phyloP scores from a whole-genome alignment of 2,888 invertebrate species.

The Plebejus anna region DNA sequence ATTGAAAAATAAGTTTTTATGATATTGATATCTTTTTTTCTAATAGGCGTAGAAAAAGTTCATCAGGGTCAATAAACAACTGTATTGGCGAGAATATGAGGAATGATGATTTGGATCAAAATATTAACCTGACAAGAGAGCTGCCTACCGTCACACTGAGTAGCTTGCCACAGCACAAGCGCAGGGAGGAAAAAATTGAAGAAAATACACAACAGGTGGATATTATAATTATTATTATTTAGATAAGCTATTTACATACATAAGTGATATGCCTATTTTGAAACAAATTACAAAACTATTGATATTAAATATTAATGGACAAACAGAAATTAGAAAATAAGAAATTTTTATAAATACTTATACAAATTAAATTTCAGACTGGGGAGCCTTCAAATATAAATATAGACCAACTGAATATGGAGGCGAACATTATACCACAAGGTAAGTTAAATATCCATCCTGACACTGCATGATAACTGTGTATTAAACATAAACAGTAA shows the following conservation, averaged over 20 bases:
- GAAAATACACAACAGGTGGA: slow-evolving; percentile 57
- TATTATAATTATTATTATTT: neutral
- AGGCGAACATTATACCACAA: slow-evolving; percentile 56
- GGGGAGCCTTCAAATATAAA: slow-evolving; percentile 55
- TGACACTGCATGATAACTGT: neutral
- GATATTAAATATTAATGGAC: neutral
- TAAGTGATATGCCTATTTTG: neutral
- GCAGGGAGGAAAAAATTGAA: slow-evolving; percentile 56
- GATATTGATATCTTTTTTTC: neutral
- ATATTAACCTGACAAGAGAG: slow-evolving; percentile 53
- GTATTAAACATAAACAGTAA: neutral
- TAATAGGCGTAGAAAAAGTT: slow-evolving; percentile 64
- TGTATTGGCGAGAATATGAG: slow-evolving; percentile 53
- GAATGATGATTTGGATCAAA: slow-evolving; percentile 48
- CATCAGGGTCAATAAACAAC: slow-evolving; percentile 58
- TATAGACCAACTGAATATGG: slow-evolving; percentile 55
- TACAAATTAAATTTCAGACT: slow-evolving; percentile 46
- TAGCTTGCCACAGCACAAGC: slow-evolving; percentile 69
- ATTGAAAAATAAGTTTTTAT: neutral
- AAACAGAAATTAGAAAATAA: neutral
- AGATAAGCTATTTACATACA: neutral
- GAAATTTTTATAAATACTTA: neutral
- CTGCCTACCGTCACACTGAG: slow-evolving; percentile 57
- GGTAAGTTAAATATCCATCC: slow-evolving; percentile 46
- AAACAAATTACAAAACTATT: neutral